Base-by-base conservation (phyloP, 2,888 invertebrate species). In the Drosophila glabriapex region DNA sequence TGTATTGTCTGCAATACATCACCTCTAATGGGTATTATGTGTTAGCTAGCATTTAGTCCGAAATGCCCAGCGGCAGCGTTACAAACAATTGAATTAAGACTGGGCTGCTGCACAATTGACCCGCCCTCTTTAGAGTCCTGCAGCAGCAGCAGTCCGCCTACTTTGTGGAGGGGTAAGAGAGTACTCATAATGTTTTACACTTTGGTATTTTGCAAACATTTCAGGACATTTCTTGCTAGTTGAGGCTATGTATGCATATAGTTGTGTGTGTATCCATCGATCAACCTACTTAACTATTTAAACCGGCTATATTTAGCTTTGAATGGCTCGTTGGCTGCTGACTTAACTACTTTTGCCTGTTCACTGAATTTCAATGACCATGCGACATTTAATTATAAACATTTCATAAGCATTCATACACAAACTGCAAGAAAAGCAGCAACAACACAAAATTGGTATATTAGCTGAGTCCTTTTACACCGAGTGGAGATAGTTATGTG, bases 301-400 rank as follows among this genome's bases (percentile, higher is more conserved):
- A 50, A 6, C 28, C 65, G 41, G 14, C 43, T 85, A 85, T 84
- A 86, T 85, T 79, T 82, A 84, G 82, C 75, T 68, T 68, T 78
- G 52, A 56, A 78, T 72, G 64, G 68, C 67, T 78, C 69, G 65
- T 64, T 78, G 67, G 63, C 12, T 66, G 56, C 55, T 59, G 72
- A 75, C 70, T 86, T 83, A 87, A 85, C 83, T 85, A 82, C 85
- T 82, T 84, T 87, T 86, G 82, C 85, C 87, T 77, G 86, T 75
- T 86, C 86, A 86, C 67, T 86, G 86, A 73, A 69, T 76, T 79
- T 85, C 78, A 86, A 87, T 87, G 82, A 78, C 80, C 80, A 73
- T 73, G 72, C 63, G 60, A 74, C 72, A 78, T 76, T 82, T 82
- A 82, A 82, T 82, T 83, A 83, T 76, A 82, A 81, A 71, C 73